Evolutionary conservation across 2,888 invertebrate species (phyloP), one percentile per base, ranked within the genome.

Genomic region (Watsonalla binaria): DNA sequence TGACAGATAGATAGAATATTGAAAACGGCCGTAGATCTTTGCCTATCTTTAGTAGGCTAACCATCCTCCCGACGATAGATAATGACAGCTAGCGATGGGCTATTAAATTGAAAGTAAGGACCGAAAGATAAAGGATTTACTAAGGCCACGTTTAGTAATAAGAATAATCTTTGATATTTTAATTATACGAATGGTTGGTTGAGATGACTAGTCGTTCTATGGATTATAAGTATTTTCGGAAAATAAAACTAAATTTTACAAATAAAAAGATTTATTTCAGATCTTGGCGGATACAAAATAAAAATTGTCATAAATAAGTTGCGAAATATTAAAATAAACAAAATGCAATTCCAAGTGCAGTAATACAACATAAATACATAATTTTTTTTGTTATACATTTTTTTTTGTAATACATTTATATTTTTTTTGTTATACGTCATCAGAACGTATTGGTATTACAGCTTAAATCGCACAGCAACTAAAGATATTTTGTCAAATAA

Each of bases 281-380:
- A 88, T 88, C 83, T 72, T 63, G 60, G 68, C 60, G 63, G 57
- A 68, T 71, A 72, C 60, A 71, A 73, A 70, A 70, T 67, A 58
- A 61, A 72, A 72, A 70, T 72, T 75, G 72, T 63, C 65, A 74
- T 72, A 76, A 74, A 78, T 68, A 74, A 76, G 54, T 66, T 68
- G 71, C 65, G 34, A 75, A 75, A 63, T 61, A 63, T 65, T 24
- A 24, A 65, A 63, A 66, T 57, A 74, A 69, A 70, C 78, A 76
- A 83, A 86, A 84, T 88, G 88, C 86, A 78, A 78, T 72, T 64
- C 72, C 73, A 80, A 67, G 72, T 72, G 78, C 72, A 70, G 65
- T 66, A 60, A 24, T 58, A 67, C 66, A 51, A 55, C 54, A 47
- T 46, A 57, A 33, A 57, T 52, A 53, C 53, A 59, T 51, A 54